Conservation (phyloP, 2,113 vertebrate species). For the Tachysurus vachellii region DNA sequence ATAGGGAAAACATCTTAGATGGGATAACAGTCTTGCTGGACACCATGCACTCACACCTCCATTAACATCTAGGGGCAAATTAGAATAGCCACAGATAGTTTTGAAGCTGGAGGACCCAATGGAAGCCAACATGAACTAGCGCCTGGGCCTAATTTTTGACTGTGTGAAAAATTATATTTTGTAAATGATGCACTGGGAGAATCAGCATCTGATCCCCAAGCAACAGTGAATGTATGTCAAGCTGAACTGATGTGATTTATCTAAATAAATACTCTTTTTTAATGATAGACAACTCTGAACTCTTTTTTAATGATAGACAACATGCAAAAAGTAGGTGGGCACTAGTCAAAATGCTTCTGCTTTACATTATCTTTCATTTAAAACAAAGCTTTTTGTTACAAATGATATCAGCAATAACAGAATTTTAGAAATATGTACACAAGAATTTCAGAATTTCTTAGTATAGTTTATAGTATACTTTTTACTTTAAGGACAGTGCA, state of each 20-base stretch:
- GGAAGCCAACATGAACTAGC: background rate
- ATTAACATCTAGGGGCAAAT: background rate
- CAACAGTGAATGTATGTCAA: background rate
- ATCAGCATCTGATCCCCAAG: background rate
- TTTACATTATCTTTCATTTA: background rate
- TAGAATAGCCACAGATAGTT: background rate
- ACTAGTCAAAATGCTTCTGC: background rate
- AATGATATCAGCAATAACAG: background rate
- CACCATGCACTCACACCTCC: background rate
- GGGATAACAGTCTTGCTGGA: background rate
- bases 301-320: background rate
- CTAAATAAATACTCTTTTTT: background rate
- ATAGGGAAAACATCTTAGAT: background rate
- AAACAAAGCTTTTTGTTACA: background rate
- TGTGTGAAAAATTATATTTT: background rate
- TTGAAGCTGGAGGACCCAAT: background rate
- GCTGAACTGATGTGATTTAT: background rate
- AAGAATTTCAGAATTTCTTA: background rate
- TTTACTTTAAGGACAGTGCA: background rate
- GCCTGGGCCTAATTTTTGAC: background rate
- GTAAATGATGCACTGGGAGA: background rate
- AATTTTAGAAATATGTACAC: background rate
- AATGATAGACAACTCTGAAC: background rate
- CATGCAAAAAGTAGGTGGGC: background rate
- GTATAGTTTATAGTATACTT: background rate